Evolutionary conservation across 2,888 invertebrate genomes (phyloP).

Genomic region (Smittia aterrima): DNA sequence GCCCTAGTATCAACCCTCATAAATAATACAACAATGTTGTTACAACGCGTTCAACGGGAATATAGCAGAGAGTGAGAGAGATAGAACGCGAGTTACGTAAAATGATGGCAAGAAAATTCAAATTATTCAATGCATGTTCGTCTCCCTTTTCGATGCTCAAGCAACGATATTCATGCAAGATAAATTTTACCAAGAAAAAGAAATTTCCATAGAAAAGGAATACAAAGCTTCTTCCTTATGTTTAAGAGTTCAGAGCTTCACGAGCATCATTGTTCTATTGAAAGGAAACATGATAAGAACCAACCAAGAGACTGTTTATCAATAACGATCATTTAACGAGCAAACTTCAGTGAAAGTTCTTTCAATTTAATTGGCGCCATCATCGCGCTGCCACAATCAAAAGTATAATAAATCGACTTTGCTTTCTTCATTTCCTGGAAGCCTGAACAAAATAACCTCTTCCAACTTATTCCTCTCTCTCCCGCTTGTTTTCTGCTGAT

Average conservation of each 20-base stretch:
- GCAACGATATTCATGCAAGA: neutral
- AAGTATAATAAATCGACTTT: neutral
- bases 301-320: too few species aligned
- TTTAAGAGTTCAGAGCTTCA: too few species aligned
- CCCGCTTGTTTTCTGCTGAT: constrained; percentile 13
- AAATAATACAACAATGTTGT: constrained; percentile 25
- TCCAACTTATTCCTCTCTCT: neutral
- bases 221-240: too few species aligned
- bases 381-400: too few species aligned
- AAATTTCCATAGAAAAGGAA: constrained; percentile 1
- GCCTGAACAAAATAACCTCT: neutral
- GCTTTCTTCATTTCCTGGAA: neutral
- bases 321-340: too few species aligned
- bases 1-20: constrained; percentile 33
- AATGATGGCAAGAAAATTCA: constrained; percentile 4
- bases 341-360: too few species aligned
- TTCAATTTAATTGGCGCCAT: too few species aligned
- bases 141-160: neutral
- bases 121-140: constrained; percentile 36
- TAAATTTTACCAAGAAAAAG: neutral
- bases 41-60: neutral
- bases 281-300: too few species aligned
- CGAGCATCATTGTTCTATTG: too few species aligned
- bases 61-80: neutral
- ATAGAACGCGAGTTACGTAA: constrained; percentile 9